phyloP scores from a whole-genome alignment of 2,888 invertebrate species.

The Perizoma affinitatum region DNA sequence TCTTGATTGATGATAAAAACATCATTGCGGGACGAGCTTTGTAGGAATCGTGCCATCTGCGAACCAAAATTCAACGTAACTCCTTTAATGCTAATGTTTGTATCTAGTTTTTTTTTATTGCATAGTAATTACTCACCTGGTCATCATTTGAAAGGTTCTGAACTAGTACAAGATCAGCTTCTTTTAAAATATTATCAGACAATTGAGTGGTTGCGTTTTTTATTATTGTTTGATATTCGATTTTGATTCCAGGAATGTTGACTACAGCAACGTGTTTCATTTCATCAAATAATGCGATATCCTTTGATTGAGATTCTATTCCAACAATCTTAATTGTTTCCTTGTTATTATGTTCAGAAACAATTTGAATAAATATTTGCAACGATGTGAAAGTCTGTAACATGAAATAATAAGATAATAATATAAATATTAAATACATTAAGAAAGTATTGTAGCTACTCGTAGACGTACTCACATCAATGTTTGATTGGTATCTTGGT shows the following conservation, averaged over 20 bases:
- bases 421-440: too few species aligned
- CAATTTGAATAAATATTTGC: conserved; percentile 45
- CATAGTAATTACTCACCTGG: conserved; percentile 28
- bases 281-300: conserved; percentile 28
- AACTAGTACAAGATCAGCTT: conserved; percentile 39
- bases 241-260: conserved; percentile 28
- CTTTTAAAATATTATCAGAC: conserved; percentile 14
- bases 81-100: too few species aligned
- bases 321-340: conserved; percentile 38
- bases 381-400: conserved; percentile 39
- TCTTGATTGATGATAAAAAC: conserved; percentile 22
- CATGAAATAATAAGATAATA: background rate
- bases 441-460: background rate
- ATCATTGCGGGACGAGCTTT: conserved; percentile 8
- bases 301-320: conserved; percentile 22
- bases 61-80: conserved; percentile 20
- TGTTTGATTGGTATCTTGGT: conserved; percentile 28
- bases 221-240: conserved; percentile 34
- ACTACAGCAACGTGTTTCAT: conserved; percentile 26
- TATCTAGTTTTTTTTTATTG: too few species aligned
- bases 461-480: conserved; percentile 36
- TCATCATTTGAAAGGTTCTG: conserved; percentile 40
- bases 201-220: conserved; percentile 10
- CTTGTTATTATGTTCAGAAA: conserved; percentile 46
- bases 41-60: conserved; percentile 14